Conservation (phyloP, 2,888 invertebrate species). For the Meta bourneti region DNA sequence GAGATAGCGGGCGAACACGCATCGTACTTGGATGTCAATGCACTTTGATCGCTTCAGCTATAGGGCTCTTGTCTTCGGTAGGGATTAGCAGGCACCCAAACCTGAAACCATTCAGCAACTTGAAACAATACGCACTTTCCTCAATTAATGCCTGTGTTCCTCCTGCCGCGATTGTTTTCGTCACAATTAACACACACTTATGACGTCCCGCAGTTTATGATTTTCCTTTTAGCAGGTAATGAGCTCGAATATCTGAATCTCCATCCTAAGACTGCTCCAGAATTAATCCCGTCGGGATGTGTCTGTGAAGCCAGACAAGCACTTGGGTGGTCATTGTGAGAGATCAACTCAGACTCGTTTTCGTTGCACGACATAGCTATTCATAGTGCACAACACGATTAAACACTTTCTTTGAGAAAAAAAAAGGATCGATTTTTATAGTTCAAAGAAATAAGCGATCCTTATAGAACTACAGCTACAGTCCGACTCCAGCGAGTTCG, state of each 20-base stretch:
- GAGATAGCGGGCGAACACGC: slow-evolving; percentile 26
- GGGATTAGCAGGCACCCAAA: slow-evolving; percentile 33
- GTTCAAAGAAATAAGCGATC: too few relatives aligned
- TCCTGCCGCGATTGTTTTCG: slow-evolving; percentile 37
- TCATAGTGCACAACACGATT: background rate
- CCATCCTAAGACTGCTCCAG: background rate
- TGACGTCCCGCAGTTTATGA: background rate
- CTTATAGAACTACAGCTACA: too few relatives aligned
- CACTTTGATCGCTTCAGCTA: slow-evolving; percentile 9
- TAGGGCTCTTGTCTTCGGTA: slow-evolving; percentile 10
- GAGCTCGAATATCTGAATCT: slow-evolving; percentile 24
- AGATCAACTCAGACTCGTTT: background rate
- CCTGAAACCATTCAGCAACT: slow-evolving; percentile 10
- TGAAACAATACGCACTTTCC: slow-evolving; percentile 56
- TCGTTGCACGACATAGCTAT: background rate
- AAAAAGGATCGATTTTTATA: background rate
- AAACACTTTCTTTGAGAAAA: background rate
- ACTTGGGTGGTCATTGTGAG: background rate
- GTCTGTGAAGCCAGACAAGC: background rate
- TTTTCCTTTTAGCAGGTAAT: slow-evolving; percentile 29
- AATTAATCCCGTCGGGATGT: background rate
- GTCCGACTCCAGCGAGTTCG: too few relatives aligned
- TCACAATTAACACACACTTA: slow-evolving; percentile 41
- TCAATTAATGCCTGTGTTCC: slow-evolving; percentile 42
- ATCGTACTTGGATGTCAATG: slow-evolving; percentile 37